phyloP scores from a whole-genome alignment of 2,113 vertebrate species.

The Gavialis gangeticus region DNA sequence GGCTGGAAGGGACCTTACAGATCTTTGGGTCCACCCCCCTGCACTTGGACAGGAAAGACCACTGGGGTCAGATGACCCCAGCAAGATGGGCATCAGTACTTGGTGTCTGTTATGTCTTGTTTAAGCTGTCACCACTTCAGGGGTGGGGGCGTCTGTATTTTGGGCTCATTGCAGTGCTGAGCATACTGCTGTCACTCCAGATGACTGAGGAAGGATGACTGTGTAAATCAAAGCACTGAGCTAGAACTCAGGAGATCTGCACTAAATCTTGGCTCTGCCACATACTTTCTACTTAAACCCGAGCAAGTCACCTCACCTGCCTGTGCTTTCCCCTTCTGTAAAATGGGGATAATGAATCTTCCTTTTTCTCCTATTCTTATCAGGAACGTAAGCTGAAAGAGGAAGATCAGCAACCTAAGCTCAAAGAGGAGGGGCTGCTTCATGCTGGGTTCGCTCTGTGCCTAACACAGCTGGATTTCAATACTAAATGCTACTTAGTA shows the following conservation, averaged over 20 bases:
- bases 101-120: fast-evolving
- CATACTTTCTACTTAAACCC: fast-evolving
- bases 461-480: background rate
- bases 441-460: no score
- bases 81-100: no score
- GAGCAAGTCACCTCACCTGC: background rate
- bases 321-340: background rate
- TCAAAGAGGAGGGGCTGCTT: no score
- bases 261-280: background rate
- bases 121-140: background rate
- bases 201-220: background rate
- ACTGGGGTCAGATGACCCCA: fast-evolving
- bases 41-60: fast-evolving
- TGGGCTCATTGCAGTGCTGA: background rate
- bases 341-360: background rate
- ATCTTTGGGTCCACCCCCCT: background rate
- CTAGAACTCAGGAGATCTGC: background rate
- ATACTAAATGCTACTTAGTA: background rate
- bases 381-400: background rate
- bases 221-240: background rate
- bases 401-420: no score
- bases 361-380: background rate
- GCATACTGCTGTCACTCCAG: background rate
- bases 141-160: background rate
- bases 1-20: background rate